A percentile compares a stretch with the other conserved stretches of the same genome.
Conservation (phyloP, 2,113 vertebrate species). For the Amblyopsis rosae region DNA sequence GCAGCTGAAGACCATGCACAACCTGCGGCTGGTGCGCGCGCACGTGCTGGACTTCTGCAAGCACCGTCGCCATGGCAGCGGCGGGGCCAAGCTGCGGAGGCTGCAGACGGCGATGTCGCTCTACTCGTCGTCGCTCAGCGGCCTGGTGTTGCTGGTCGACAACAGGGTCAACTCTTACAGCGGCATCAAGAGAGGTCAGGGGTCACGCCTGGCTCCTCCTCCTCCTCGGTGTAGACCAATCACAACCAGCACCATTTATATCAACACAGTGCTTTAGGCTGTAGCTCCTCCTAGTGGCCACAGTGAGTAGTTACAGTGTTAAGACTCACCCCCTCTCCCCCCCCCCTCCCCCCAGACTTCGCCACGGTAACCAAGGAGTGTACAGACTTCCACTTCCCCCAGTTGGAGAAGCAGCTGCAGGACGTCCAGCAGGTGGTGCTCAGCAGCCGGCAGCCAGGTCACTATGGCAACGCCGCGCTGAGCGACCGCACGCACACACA, state of each 20-base stretch:
- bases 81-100: conserved; percentile 89
- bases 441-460: conserved; percentile 83
- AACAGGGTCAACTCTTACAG: conserved; percentile 97
- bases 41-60: conserved; percentile 94
- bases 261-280: too few relatives aligned
- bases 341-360: conserved; percentile 80
- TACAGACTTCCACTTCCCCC: conserved; percentile 93
- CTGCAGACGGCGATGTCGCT: conserved; percentile 94
- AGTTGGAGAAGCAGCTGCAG: conserved; percentile 90
- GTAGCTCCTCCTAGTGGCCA: too few relatives aligned
- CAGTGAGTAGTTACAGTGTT: too few relatives aligned
- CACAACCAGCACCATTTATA: too few relatives aligned
- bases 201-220: too few relatives aligned
- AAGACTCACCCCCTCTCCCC: background rate
- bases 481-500: too few relatives aligned
- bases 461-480: background rate
- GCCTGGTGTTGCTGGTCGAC: conserved; percentile 92
- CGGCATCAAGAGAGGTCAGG: conserved; percentile 93
- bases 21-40: conserved; percentile 88
- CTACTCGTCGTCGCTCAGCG: conserved; percentile 93
- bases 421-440: conserved; percentile 94
- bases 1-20: conserved; percentile 99
- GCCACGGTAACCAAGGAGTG: conserved; percentile 94
- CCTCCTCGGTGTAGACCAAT: too few relatives aligned
- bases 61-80: conserved; percentile 85